Base-by-base conservation (phyloP, 2,113 vertebrate genomes). In the Malurus cyaneus region DNA sequence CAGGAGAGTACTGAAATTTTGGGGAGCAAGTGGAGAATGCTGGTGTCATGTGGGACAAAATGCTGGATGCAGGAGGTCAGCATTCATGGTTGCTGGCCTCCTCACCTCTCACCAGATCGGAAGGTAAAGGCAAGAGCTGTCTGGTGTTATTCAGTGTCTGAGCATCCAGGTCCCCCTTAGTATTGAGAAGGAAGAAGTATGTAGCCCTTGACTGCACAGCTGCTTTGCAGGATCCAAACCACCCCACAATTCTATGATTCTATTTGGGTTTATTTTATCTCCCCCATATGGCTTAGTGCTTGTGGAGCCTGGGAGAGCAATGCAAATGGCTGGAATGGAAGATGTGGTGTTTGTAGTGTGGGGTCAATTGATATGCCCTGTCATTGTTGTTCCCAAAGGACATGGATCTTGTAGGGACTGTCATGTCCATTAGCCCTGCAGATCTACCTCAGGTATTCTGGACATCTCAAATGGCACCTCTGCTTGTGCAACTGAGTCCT, bases 11-110 rank as follows among this genome's bases (percentile, higher is more conserved):
- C 2, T 26, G 49, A 50, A 14, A 1, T 77, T 64, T 82, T 80
- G 46, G 57, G 26, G 41, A 85, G 44, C 18, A 70, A 5, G 14
- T 52, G 14, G 24, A n/a, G 25, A 72, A 28, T 0, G 0, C 24
- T 71, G 41, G 14, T 64, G 17, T 60, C 29, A 47, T 39, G 32
- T 56, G 23, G 61, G 34, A 71, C 18, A 72, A 50, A 36, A 11
- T 56, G 18, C 11, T 61, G 53, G n/a, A 39, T 72, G 41, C 18
- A 25, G 29, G 41, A 74, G 5, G 21, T 49, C 57, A 60, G 29
- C 25, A 12, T 18, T 60, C 12, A 23, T 32, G 23, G 10, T 71
- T 65, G 23, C 21, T 83, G 46, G 41, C 41, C 31, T 89, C 41
- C 34, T 81, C 34, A 56, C 0, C 53, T 79, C 53, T 71, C 44